Percentiles rank a stretch among this genome's conserved stretches.
These are phyloP conservation scores for Eilema sororculum DNA, from an alignment of 2,888 invertebrate genomes.

Conservation along the genomic window DNA sequence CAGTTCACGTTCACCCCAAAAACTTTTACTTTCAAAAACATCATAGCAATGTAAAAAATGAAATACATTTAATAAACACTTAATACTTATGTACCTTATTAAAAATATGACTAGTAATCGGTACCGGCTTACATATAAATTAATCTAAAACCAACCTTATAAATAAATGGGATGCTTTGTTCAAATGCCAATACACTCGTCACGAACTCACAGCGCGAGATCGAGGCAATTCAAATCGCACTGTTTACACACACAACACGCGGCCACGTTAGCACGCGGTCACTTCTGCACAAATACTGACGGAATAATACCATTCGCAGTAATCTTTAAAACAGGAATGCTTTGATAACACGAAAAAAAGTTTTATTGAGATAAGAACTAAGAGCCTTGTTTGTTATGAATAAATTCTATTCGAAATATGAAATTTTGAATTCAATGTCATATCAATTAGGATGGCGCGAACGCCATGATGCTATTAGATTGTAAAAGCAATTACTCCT, in stretches of 20 bases:
- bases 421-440: not conserved
- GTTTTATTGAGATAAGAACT: slow-evolving; percentile 19
- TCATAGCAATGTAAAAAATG: too few species aligned
- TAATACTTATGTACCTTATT: not conserved
- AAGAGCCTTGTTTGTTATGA: slow-evolving; percentile 13
- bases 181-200: slow-evolving; percentile 7
- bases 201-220: slow-evolving; percentile 7
- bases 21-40: not conserved
- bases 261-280: slow-evolving; percentile 18
- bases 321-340: slow-evolving; percentile 14
- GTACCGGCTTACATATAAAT: not conserved
- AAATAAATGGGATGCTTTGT: slow-evolving; percentile 1
- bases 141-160: slow-evolving; percentile 15
- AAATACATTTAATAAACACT: too few species aligned
- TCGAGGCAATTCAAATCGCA: slow-evolving; percentile 3
- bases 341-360: slow-evolving; percentile 27
- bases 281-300: slow-evolving; percentile 30
- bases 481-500: not conserved
- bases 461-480: not conserved
- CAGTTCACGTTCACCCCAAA: not conserved
- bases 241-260: slow-evolving; percentile 20
- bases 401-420: slow-evolving; percentile 11
- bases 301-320: slow-evolving; percentile 18
- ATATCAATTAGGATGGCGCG: not conserved
- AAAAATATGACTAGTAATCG: too few species aligned